Base-by-base conservation (phyloP, 2,888 invertebrate species). In the Lasioglossum figueresi region DNA sequence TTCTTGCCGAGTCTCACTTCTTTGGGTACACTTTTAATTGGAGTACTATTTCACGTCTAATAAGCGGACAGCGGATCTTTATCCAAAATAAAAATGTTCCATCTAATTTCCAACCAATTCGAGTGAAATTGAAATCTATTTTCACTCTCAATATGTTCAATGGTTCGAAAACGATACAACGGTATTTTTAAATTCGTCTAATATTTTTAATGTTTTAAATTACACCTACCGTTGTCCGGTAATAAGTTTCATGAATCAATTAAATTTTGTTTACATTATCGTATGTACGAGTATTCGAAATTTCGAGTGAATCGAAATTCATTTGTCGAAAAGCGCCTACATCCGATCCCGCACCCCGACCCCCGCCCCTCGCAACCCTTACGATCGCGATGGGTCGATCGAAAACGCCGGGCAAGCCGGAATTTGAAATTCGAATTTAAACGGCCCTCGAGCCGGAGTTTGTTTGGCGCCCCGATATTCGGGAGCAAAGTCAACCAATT, bases 341-440 rank as follows among this genome's bases (percentile, higher is more conserved):
- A 10, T 6, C n/a, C n/a, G 40, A 2, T 70, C n/a, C 40, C 48
- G 19, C 48, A 23, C 5, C 73, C 31, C n/a, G 10, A 43, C 70
- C 68, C 34, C 75, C 63, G 8, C 40, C 43, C 59, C 8, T 68
- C 34, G 37, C 66, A 68, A 68, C 66, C 48, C 77, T 40, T 80
- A 59, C 73, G 80, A 80, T 79, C 37, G 14, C 45, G 56, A 77
- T n/a, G 63, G 87, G 40, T 83, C 87, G 84, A 86, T 76, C 79
- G 83, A 82, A 85, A 85, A 85, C 83, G 37, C 23, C 59, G 66
- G 40, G 63, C 10, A 56, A 66, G 37, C 27, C 76, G 43, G 6
- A 77, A 80, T 83, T 87, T 83, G 52, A 74, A 86, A 87, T 81
- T 85, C 80, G 66, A 43, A 85, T 72, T n/a, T 19, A 45, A 27